Evolutionary conservation across 2,797 vertebrate genomes (phyloP).

Genomic region (Bucorvus abyssinicus): DNA sequence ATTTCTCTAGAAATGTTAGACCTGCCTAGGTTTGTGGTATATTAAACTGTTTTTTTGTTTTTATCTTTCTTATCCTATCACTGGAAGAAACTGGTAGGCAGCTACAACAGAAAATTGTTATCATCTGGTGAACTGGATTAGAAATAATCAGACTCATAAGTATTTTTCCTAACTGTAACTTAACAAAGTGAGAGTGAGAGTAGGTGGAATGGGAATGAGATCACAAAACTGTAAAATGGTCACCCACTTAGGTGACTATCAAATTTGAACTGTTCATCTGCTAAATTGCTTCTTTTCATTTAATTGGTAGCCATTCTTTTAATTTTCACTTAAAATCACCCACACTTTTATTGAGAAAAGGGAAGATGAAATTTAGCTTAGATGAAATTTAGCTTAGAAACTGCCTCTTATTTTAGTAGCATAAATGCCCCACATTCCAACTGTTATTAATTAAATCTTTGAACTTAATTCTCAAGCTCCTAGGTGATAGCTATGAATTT

Average conservation of each 20-base stretch:
- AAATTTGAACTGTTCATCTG: not conserved
- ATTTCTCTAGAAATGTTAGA: not conserved
- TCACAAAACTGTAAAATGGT: not conserved
- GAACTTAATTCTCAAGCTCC: not conserved
- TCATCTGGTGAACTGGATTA: not conserved
- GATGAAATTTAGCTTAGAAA: slow-evolving; percentile 3
- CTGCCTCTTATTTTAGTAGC: not conserved
- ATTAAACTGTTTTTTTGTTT: not conserved
- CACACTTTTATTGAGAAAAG: not conserved
- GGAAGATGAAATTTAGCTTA: not conserved
- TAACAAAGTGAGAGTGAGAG: not conserved
- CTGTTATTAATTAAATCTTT: not conserved
- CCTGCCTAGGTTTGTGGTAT: not conserved
- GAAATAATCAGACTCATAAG: not conserved
- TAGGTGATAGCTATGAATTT: not conserved
- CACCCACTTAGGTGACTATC: not conserved
- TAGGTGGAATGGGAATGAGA: not conserved
- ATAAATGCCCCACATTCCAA: not conserved
- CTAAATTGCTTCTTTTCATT: not conserved
- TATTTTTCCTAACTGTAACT: not conserved
- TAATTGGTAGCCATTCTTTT: not conserved
- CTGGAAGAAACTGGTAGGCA: not conserved
- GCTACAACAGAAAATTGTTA: not conserved
- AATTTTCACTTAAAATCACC: not conserved
- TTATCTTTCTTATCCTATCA: not conserved